These are phyloP conservation scores for Loxodonta africana DNA, from an alignment of 2,113 vertebrate genomes.

Conservation along the genomic window DNA sequence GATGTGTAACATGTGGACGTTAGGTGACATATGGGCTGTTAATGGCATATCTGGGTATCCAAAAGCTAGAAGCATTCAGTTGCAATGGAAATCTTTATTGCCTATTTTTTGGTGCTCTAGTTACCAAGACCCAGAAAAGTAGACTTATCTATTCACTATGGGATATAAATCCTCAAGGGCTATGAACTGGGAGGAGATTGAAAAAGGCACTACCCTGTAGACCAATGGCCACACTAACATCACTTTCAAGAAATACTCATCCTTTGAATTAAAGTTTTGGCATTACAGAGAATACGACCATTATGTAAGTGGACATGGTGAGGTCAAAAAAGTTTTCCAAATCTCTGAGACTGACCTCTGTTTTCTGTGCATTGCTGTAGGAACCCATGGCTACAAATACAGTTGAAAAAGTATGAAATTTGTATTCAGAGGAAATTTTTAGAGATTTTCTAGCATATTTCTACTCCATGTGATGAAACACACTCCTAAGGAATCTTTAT, in stretches of 20 bases:
- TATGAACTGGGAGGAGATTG: neutral
- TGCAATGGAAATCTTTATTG: conserved; percentile 25
- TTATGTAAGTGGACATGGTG: neutral
- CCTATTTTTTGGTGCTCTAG: neutral
- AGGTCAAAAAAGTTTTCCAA: neutral
- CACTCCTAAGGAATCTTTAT: neutral
- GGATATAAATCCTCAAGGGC: neutral
- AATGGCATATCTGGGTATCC: neutral
- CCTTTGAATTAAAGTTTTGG: neutral
- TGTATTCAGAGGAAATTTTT: neutral
- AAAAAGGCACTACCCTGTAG: neutral
- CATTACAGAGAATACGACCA: neutral
- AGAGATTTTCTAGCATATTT: neutral
- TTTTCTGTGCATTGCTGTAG: neutral
- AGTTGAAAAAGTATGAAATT: neutral
- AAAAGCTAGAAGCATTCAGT: neutral
- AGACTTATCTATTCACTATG: neutral
- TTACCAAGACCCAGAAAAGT: neutral
- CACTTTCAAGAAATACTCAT: neutral
- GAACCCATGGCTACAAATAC: neutral
- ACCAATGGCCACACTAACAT: neutral
- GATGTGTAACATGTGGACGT: neutral
- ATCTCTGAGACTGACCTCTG: neutral
- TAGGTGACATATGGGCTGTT: neutral
- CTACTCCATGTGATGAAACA: neutral